Evolutionary conservation across 2,888 invertebrate species (phyloP).

Genomic region (Candidula unifasciata): DNA sequence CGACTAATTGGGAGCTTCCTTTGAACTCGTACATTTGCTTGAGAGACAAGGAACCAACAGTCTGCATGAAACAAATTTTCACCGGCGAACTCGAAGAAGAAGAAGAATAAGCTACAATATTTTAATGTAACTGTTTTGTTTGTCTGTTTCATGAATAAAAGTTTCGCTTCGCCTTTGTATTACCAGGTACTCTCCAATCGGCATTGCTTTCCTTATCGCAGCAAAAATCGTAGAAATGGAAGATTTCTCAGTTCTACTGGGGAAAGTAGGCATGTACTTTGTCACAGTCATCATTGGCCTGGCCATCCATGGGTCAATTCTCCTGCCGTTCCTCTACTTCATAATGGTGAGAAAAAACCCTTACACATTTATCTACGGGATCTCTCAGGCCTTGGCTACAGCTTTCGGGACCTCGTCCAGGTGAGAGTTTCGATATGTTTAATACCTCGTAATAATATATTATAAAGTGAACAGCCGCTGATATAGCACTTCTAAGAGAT

Average conservation of each 20-base stretch:
- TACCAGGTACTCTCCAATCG: slow-evolving; percentile 73
- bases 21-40: too few species aligned
- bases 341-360: slow-evolving; percentile 69
- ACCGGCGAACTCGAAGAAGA: too few species aligned
- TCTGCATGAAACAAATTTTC: too few species aligned
- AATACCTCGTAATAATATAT: too few species aligned
- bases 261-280: slow-evolving; percentile 90
- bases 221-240: slow-evolving; percentile 94
- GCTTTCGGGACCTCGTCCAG: slow-evolving; percentile 97
- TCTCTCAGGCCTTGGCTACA: slow-evolving; percentile 87
- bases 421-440: slow-evolving; percentile 79
- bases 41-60: too few species aligned
- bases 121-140: too few species aligned
- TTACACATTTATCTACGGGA: slow-evolving; percentile 73
- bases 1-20: too few species aligned
- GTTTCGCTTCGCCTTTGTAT: not conserved
- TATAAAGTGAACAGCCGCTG: too few species aligned
- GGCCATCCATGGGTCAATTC: slow-evolving; percentile 51
- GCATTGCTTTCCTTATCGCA: slow-evolving; percentile 81
- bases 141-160: too few species aligned
- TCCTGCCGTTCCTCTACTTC: slow-evolving; percentile 52
- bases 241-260: slow-evolving; percentile 88
- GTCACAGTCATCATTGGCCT: slow-evolving; percentile 53
- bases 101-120: too few species aligned
- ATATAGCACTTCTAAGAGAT: too few species aligned